Base-by-base conservation (phyloP, 1,140 invertebrate genomes). In the Himalopsyche phryganea region DNA sequence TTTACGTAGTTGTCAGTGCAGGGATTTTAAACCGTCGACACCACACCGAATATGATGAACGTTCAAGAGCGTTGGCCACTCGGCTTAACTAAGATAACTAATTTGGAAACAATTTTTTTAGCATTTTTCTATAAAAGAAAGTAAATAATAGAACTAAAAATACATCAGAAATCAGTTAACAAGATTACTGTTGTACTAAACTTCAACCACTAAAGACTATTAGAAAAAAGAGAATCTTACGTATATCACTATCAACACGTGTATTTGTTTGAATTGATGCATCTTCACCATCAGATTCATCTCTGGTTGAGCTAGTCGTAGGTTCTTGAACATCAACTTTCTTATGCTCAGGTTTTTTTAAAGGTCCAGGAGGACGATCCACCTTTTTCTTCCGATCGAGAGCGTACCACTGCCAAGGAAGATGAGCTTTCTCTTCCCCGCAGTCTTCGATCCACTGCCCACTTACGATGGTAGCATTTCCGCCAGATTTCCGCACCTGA, bases 381-480 rank as follows among this genome's bases (percentile, higher is more conserved):
- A 58, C 49, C 41, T 45, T 56, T 20, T 44, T 9, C 38, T 47
- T 69, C 15, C 61, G 64, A 18, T 84, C 80, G 19, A 83, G 63
- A 11, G 82, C 82, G 68, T 72, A 89, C 68, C 83, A 79, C 66
- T 84, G 81, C 90, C 90, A 92, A 6, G 87, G 86, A 19, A 90
- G 71, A 54, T 83, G 74, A 67, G 82, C 84, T 57, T 83, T 81
- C 45, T 82, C 69, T 45, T 69, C 72, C 68, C 83, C 74, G 67
- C 86, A 90, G 48, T 87, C 83, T 52, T 83, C 77, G 47, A 95
- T 80, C 92, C 92, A 96, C 18, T 85, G 74, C 63, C 85, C 85
- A 13, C 72, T 85, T 1, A 92, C 87, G 66, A 91, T 88, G 72
- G 81, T 83, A 14, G 82, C 86, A 66, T 80, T 80, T 1, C 82